Conservation (phyloP, 2,888 invertebrate genomes). For the Orthosia incerta region DNA sequence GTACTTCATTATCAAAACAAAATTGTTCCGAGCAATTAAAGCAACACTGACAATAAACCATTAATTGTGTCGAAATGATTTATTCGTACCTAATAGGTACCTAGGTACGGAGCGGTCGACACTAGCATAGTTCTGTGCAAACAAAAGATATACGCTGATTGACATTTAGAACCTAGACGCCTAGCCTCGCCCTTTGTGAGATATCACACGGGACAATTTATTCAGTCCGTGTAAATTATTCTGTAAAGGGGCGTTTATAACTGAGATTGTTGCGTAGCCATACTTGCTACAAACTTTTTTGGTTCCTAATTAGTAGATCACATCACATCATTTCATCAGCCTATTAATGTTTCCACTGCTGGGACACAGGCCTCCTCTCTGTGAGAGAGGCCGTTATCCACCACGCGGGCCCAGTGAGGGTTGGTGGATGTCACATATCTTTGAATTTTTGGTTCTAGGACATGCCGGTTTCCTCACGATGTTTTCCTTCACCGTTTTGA, state of each 20-base stretch:
- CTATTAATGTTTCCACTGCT: no score
- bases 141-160: conserved; percentile 67
- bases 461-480: no score
- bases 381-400: no score
- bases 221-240: conserved; percentile 61
- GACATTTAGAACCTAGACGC: conserved; percentile 65
- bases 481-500: no score
- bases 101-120: conserved; percentile 57
- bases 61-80: conserved; percentile 85
- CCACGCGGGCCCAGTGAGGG: no score
- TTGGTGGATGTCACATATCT: no score
- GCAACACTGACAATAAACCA: conserved; percentile 81
- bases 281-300: neutral
- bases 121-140: conserved; percentile 56
- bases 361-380: no score
- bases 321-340: no score
- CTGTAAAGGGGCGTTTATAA: conserved; percentile 50
- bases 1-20: conserved; percentile 72
- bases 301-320: no score
- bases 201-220: conserved; percentile 64
- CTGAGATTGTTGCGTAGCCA: neutral
- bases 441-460: no score
- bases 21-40: conserved; percentile 80
- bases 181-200: conserved; percentile 65
- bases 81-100: conserved; percentile 62